Evolutionary conservation across 2,888 invertebrate species (phyloP).

Genomic region (Mylabris sibirica): DNA sequence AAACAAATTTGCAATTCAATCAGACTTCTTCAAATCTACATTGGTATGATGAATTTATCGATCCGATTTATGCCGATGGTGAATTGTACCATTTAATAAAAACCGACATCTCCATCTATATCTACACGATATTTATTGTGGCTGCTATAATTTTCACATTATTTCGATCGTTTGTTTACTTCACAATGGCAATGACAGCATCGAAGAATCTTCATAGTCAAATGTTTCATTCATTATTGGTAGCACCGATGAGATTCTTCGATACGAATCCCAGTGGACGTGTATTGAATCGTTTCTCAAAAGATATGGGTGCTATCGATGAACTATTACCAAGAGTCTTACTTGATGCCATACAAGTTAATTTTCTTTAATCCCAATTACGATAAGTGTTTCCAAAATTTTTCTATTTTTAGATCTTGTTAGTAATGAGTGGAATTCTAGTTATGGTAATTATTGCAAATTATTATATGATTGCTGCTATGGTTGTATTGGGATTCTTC

Average conservation of each 20-base stretch:
- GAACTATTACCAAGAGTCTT: conserved; percentile 73
- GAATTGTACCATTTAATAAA: conserved; percentile 36
- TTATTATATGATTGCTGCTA: conserved; percentile 70
- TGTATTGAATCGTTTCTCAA: conserved; percentile 82
- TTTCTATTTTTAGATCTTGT: conserved; percentile 60
- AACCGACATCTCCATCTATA: conserved; percentile 45
- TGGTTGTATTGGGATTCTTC: conserved; percentile 67
- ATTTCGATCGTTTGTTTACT: conserved; percentile 73
- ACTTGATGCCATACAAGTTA: conserved; percentile 67
- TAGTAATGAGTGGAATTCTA: conserved; percentile 74
- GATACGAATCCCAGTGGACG: conserved; percentile 83
- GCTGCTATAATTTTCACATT: conserved; percentile 68
- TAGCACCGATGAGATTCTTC: conserved; percentile 74
- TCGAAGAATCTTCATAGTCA: conserved; percentile 76
- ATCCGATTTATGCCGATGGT: conserved; percentile 23
- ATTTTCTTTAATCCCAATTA: conserved; percentile 44
- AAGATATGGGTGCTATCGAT: conserved; percentile 82
- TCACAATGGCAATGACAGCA: conserved; percentile 77
- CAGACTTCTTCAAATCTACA: conserved; percentile 13
- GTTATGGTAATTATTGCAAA: conserved; percentile 73
- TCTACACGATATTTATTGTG: conserved; percentile 67
- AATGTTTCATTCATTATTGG: conserved; percentile 78
- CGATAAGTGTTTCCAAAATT: neutral
- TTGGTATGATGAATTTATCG: conserved; percentile 35
- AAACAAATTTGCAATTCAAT: conserved; percentile 11